Percentiles rank a stretch among this genome's conserved stretches.
These are phyloP conservation scores for Brachionus manjavacas DNA, from an alignment of 1,140 invertebrate species.

Conservation along the genomic window DNA sequence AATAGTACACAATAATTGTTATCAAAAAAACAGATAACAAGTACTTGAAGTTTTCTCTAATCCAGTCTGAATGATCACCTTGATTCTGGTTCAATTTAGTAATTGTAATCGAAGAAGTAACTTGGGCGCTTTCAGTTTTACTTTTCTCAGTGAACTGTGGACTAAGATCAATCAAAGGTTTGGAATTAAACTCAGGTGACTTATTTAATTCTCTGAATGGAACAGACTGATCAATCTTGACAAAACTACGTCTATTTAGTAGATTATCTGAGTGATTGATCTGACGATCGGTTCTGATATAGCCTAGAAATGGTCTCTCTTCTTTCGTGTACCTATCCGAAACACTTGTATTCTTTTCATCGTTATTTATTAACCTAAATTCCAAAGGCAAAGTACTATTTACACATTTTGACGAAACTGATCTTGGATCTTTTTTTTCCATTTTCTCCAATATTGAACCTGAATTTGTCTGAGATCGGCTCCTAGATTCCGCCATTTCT, in stretches of 20 bases:
- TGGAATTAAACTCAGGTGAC: not conserved
- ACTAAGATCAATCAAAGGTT: not conserved
- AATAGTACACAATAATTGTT: constrained; percentile 19
- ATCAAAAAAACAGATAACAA: not conserved
- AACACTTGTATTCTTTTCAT: not conserved
- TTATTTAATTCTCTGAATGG: not conserved
- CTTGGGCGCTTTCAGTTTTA: not conserved
- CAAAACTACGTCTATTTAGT: not conserved
- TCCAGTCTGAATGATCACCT: not conserved
- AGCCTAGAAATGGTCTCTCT: not conserved
- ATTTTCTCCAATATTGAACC: not conserved
- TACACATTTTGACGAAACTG: not conserved
- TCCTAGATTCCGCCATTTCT: not conserved
- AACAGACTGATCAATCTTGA: not conserved
- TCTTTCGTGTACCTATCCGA: not conserved
- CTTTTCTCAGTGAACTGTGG: not conserved
- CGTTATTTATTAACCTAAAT: not conserved
- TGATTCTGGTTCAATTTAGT: not conserved
- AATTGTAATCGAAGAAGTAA: not conserved
- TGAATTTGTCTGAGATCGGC: not conserved
- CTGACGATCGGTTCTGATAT: not conserved
- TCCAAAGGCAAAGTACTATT: not conserved
- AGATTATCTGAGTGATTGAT: not conserved
- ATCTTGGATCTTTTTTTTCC: not conserved
- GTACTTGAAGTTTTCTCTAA: not conserved